These are phyloP conservation scores for Gadopsis marmoratus DNA, from an alignment of 2,797 vertebrate species.

Conservation along the genomic window DNA sequence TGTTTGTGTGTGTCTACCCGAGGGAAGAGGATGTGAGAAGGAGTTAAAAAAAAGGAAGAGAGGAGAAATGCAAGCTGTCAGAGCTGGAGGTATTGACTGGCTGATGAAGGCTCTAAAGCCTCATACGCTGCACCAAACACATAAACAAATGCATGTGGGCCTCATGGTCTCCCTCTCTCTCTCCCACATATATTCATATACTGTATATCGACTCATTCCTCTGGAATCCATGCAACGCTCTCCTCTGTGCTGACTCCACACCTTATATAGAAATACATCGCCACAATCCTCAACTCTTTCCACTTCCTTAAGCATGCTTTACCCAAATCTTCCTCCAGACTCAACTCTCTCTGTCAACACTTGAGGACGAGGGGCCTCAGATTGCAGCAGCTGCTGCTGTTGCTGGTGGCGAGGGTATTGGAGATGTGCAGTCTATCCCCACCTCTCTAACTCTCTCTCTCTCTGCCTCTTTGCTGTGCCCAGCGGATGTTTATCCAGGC, in stretches of 20 bases:
- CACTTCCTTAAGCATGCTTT: conserved; percentile 19
- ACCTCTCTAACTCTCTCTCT: conserved; percentile 1
- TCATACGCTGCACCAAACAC: conserved; percentile 17
- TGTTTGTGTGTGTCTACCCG: conserved; percentile 42
- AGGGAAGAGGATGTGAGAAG: conserved; percentile 24
- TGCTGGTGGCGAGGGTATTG: conserved; percentile 39
- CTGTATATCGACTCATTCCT: neutral
- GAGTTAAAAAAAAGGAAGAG: neutral
- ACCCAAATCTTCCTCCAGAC: conserved; percentile 29
- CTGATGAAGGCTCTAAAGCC: conserved; percentile 29
- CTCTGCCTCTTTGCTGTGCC: conserved; percentile 57
- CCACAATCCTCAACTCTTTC: conserved; percentile 7
- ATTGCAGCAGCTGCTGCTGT: conserved; percentile 20
- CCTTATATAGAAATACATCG: conserved; percentile 3
- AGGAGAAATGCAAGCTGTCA: conserved; percentile 29
- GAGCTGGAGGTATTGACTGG: conserved; percentile 40
- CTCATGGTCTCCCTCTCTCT: conserved; percentile 3
- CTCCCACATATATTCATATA: neutral
- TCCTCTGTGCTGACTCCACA: conserved; percentile 1
- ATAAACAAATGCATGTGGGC: conserved; percentile 33
- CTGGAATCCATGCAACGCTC: neutral
- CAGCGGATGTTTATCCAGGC: conserved; percentile 74
- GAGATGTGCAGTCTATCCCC: conserved; percentile 34
- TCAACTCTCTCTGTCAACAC: conserved; percentile 41
- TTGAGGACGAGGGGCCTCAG: conserved; percentile 16